A percentile compares a stretch with the other conserved stretches of the same genome.
Evolutionary conservation across 2,888 invertebrate genomes (phyloP).

Genomic region (Brenthis daphne): DNA sequence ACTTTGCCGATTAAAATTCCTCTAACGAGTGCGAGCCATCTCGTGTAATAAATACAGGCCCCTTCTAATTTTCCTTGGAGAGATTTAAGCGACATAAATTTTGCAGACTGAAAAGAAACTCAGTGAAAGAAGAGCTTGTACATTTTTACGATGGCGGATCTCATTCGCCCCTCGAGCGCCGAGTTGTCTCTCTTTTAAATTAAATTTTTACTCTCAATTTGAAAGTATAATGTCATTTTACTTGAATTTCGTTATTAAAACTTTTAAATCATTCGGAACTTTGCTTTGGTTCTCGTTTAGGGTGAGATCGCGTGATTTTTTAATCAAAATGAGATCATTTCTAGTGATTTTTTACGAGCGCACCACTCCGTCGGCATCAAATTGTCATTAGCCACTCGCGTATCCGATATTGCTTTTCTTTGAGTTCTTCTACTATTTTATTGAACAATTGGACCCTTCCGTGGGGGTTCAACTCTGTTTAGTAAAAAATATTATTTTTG

Average conservation of each 20-base stretch:
- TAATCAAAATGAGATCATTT: conserved; percentile 81
- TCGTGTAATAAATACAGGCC: conserved; percentile 78
- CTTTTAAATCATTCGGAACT: conserved; percentile 82
- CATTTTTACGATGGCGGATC: conserved; percentile 79
- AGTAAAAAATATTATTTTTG: conserved; percentile 30
- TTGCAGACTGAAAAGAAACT: conserved; percentile 79
- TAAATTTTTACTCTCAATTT: conserved; percentile 84
- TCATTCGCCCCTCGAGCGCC: conserved; percentile 75
- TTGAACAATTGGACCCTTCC: conserved; percentile 68
- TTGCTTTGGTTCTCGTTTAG: conserved; percentile 65
- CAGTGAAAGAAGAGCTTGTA: conserved; percentile 77
- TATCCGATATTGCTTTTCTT: conserved; percentile 80
- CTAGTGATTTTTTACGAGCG: conserved; percentile 81
- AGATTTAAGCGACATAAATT: conserved; percentile 80
- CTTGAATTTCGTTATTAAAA: conserved; percentile 83
- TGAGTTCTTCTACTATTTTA: conserved; percentile 71
- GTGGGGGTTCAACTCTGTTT: conserved; percentile 33
- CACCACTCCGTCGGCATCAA: conserved; percentile 75
- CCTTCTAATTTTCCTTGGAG: conserved; percentile 77
- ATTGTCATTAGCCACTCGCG: conserved; percentile 80
- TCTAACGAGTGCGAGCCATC: conserved; percentile 77
- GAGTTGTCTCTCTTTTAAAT: conserved; percentile 82
- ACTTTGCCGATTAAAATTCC: conserved; percentile 79
- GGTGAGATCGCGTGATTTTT: conserved; percentile 77
- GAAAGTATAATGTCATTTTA: conserved; percentile 84